Base-by-base conservation (phyloP, 2,888 invertebrate species). In the Rhodophaea formosa region DNA sequence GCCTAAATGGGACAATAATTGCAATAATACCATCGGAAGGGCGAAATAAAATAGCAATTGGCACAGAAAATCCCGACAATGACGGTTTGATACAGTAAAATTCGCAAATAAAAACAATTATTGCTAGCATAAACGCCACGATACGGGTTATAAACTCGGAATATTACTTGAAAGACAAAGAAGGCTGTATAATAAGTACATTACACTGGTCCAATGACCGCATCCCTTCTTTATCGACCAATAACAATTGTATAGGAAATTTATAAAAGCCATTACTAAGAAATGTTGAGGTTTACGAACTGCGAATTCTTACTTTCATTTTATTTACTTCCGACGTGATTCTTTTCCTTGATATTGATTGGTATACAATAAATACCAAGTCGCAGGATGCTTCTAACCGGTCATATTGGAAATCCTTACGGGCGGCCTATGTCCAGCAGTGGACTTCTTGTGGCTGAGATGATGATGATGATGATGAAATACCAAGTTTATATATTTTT, bases 101-200 rank as follows among this genome's bases (percentile, higher is more conserved):
- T 75, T 72, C 69, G 66, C 67, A 70, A 77, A 80, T 82, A 81
- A 79, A 83, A 77, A 75, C 76, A 73, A 81, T 82, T 74, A 83
- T 80, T 76, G 75, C 73, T 71, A 63, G 68, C 71, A 78, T 80
- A 82, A 75, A 77, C 68, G 69, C 69, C 63, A 62, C 73, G 79
- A 74, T 75, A 71, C 75, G 73, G 74, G 68, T 69, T 67, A 69
- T 81, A 79, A 82, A 79, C 76, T 73, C 65, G 64, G 69, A 71
- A 60, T 74, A 74, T 77, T 73, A 74, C 71, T 74, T 64, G 70
- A 68, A 74, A 77, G 71, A 75, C 73, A 72, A 73, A 73, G 65
- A 65, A 62, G 63, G 69, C 74, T 71, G 81, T 78, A 81, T 81
- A 83, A 83, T 81, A 80, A 80, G 75, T 75, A 79, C 75, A 79